Percentiles rank a stretch among this genome's conserved stretches.
Conservation (phyloP, 2,888 invertebrate genomes). For the Synergus laeviventris region DNA sequence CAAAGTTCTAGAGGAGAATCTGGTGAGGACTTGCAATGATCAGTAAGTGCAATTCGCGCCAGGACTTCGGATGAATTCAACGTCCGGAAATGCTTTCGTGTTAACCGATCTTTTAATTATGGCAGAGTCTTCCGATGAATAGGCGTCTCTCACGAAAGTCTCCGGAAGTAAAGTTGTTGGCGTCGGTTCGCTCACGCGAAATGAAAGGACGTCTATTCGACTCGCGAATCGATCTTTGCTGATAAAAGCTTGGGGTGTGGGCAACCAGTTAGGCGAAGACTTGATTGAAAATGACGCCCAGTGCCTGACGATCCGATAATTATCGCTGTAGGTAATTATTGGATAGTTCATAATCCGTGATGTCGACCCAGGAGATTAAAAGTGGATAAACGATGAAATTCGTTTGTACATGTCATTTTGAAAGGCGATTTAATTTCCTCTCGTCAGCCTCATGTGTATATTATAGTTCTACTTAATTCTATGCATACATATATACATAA, state of each 20-base stretch:
- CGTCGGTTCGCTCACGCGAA: conserved; percentile 47
- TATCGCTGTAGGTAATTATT: conserved; percentile 50
- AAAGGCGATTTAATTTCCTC: neutral
- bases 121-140: conserved; percentile 54
- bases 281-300: conserved; percentile 34
- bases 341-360: conserved; percentile 24
- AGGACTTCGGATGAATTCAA: conserved; percentile 57
- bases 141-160: conserved; percentile 47
- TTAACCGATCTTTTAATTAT: conserved; percentile 62
- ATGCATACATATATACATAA: neutral
- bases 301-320: conserved; percentile 45
- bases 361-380: conserved; percentile 17
- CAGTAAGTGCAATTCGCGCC: conserved; percentile 61
- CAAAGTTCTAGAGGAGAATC: conserved; percentile 42
- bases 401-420: neutral
- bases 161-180: conserved; percentile 37
- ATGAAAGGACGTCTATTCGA: conserved; percentile 51
- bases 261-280: neutral
- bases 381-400: neutral
- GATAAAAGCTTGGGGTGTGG: conserved; percentile 3
- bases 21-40: conserved; percentile 56
- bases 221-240: conserved; percentile 47
- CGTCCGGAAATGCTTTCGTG: conserved; percentile 50
- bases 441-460: too few relatives aligned
- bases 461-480: too few relatives aligned